These are phyloP conservation scores for Opisthocomus hoazin DNA, from an alignment of 2,113 vertebrate species.

Conservation along the genomic window DNA sequence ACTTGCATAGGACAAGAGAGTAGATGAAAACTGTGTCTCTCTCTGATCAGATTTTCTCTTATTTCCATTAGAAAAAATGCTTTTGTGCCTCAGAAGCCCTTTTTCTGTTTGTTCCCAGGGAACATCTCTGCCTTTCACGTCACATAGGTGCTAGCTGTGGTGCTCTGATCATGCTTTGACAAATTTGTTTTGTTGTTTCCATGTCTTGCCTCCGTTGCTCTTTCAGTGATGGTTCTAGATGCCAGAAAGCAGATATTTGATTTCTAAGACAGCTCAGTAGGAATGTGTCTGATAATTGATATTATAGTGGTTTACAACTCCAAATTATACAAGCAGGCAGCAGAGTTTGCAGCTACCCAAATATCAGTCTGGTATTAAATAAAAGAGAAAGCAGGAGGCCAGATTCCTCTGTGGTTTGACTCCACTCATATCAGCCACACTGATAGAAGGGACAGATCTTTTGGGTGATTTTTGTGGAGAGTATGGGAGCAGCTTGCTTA, in stretches of 20 bases:
- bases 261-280: background rate
- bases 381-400: background rate
- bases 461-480: background rate
- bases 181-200: background rate
- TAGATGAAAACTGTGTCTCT: background rate
- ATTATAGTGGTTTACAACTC: background rate
- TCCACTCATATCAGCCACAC: background rate
- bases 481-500: background rate
- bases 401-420: background rate
- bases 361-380: background rate
- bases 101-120: background rate
- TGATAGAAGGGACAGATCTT: background rate
- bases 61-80: background rate
- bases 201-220: background rate
- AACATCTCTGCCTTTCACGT: background rate
- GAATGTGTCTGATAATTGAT: background rate
- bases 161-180: background rate
- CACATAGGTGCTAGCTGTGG: accelerated
- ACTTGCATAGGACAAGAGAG: background rate
- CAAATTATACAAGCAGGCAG: background rate
- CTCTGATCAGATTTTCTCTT: background rate
- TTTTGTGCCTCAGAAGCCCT: background rate
- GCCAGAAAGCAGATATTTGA: background rate
- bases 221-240: background rate
- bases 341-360: background rate